phyloP scores from a whole-genome alignment of 2,113 vertebrate genomes.

The Hydrochoerus hydrochaeris region DNA sequence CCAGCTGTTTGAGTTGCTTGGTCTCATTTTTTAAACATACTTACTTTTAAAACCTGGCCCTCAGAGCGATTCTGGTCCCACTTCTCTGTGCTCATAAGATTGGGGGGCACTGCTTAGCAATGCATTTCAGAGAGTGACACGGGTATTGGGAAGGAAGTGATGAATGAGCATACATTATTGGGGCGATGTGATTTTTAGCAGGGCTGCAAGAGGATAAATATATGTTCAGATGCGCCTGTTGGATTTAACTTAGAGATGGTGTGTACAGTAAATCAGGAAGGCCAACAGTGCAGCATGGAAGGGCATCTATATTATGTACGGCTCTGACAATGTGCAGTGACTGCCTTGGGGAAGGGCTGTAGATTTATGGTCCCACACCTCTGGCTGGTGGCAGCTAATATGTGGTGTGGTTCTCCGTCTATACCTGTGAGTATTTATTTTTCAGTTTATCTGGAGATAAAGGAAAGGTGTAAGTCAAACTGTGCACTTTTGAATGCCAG shows the following conservation, averaged over 20 bases:
- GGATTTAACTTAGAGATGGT: constrained; percentile 51
- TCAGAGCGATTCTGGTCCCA: not conserved
- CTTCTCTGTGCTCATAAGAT: not conserved
- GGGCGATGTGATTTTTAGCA: not conserved
- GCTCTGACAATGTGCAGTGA: not conserved
- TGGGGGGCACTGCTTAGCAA: not conserved
- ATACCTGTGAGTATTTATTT: not conserved
- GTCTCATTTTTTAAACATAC: constrained; percentile 13
- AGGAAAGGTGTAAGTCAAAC: constrained; percentile 32
- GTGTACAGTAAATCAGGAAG: constrained; percentile 65
- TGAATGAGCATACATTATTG: constrained; percentile 28
- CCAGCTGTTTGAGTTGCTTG: not conserved
- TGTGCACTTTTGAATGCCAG: not conserved
- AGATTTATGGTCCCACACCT: constrained; percentile 70
- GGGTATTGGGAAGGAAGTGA: not conserved
- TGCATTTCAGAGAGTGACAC: not conserved
- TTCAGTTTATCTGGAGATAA: constrained; percentile 66
- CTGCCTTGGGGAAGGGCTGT: not conserved
- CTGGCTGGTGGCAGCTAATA: constrained; percentile 49
- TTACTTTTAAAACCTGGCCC: not conserved
- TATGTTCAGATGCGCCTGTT: not conserved
- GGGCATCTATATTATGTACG: constrained; percentile 66
- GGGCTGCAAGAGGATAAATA: constrained; percentile 19
- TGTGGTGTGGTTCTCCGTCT: constrained; percentile 21
- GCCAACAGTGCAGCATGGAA: not conserved